Percentiles rank a stretch among this genome's conserved stretches.
phyloP scores from a whole-genome alignment of 2,797 vertebrate genomes.

The Cossypha caffra region DNA sequence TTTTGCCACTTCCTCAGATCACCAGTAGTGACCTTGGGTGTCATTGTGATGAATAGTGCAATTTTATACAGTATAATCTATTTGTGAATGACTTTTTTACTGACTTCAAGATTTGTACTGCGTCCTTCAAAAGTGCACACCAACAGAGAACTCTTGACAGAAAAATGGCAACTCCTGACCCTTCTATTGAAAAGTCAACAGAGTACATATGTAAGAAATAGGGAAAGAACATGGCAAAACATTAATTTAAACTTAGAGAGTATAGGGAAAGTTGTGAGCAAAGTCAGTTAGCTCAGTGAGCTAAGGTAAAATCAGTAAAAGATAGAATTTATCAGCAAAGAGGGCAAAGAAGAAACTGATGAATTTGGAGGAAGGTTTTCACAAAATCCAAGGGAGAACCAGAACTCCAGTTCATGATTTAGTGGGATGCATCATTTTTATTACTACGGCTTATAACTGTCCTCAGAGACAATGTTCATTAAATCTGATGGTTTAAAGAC shows the following conservation, averaged over 20 bases:
- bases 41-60: background rate
- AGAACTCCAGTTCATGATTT: background rate
- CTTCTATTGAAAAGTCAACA: background rate
- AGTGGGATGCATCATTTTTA: background rate
- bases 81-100: background rate
- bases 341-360: background rate
- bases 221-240: background rate
- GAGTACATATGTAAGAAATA: background rate
- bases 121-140: background rate
- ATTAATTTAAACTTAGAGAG: background rate
- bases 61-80: background rate
- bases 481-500: background rate
- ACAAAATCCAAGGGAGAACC: background rate
- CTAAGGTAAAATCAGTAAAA: background rate
- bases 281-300: background rate
- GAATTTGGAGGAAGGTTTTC: background rate
- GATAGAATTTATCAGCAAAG: background rate
- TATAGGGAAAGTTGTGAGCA: background rate
- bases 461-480: background rate
- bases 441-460: background rate
- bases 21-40: background rate
- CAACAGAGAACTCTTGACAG: background rate
- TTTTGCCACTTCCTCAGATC: background rate
- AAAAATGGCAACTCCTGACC: background rate
- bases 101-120: background rate